These are phyloP conservation scores for Dolichoris vasculosae DNA, from an alignment of 1,140 invertebrate species.

Conservation along the genomic window DNA sequence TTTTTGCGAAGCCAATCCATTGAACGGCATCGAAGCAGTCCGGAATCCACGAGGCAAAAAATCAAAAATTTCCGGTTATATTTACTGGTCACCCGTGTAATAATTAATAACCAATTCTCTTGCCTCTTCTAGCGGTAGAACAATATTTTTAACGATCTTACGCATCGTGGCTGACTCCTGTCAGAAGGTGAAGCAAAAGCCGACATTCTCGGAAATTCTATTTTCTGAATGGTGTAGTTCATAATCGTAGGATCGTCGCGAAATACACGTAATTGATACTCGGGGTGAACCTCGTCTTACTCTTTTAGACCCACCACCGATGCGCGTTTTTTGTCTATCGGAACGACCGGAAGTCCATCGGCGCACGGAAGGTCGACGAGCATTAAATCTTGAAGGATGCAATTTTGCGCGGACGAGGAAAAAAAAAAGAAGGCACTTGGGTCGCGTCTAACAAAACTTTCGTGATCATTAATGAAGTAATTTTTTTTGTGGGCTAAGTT, in stretches of 20 bases:
- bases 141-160: constrained; percentile 31
- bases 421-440: not conserved
- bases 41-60: constrained; percentile 16
- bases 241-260: not conserved
- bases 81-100: not conserved
- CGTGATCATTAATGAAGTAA: constrained; percentile 18
- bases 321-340: not conserved
- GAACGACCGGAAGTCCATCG: constrained; percentile 29
- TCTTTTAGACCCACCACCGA: not conserved
- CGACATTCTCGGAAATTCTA: constrained; percentile 35
- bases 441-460: not conserved
- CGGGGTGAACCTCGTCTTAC: not conserved
- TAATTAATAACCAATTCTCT: constrained; percentile 38
- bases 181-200: not conserved
- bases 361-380: not conserved
- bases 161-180: not conserved
- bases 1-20: not conserved
- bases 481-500: not conserved
- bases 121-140: not conserved
- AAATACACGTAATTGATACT: not conserved
- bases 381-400: constrained; percentile 7
- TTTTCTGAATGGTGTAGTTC: constrained; percentile 35
- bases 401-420: constrained; percentile 20
- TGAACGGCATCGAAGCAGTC: not conserved
- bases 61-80: constrained; percentile 33